Base-by-base conservation (phyloP, 64 coral and sea anemone species). In the Montipora efflorescens region DNA sequence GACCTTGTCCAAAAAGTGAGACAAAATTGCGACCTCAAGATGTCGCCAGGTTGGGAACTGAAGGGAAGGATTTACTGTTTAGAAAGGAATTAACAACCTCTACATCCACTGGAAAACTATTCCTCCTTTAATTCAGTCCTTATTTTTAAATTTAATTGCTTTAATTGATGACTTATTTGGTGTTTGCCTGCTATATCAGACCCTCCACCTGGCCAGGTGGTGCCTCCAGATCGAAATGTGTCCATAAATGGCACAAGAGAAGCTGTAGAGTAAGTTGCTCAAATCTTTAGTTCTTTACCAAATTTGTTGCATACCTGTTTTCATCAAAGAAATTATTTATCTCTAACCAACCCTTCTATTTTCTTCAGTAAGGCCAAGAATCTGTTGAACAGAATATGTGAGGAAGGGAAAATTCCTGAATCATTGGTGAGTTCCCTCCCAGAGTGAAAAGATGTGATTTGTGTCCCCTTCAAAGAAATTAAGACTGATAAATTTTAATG, bases 401-500 rank as follows among this genome's bases (percentile, higher is more conserved):
- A 99, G 47, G 98, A 99, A 69, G 98, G 98, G 21, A 99, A 99
- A 79, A 94, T 99, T 86, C 98, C 98, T 76, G 98, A 99, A 80
- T 93, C 92, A 15, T 48, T 99, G 98, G 98, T 99, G 89, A 91
- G 79, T 53, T 3, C 59, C 14, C 14, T 15, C 13, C 13, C 9
- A 57, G 53, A 8, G 53, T 8, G 53, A 6, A 57, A 69, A 28
- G 28, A 28, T 28, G 28, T 0, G 28, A 28, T 28, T 28, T 28
- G 28, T 28, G 28, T 28, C 28, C 1, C 28, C 28, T 28, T 28
- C 28, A 28, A 1, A 1, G 28, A 28, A 28, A 28, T 28, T 28
- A 28, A 28, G 28, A 28, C 28, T 28, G 28, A 28, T 28, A 28
- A 28, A 28, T 28, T 28, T 28, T 28, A 28, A 28, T 28, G 28